Percentiles rank a stretch among this genome's conserved stretches.
phyloP scores from a whole-genome alignment of 2,797 vertebrate genomes.

The Phrynocephalus forsythii region DNA sequence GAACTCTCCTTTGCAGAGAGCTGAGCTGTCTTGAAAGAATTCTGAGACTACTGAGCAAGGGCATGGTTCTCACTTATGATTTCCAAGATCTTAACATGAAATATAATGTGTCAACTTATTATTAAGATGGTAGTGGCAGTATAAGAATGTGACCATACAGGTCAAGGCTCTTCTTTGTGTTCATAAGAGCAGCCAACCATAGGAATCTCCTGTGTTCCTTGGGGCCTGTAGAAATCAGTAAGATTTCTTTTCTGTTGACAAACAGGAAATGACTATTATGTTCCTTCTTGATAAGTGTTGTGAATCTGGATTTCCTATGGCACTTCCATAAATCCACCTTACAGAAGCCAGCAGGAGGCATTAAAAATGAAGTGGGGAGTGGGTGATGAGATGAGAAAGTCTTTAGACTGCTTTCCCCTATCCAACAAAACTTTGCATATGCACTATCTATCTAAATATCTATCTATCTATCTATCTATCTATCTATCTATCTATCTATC shows the following conservation, averaged over 20 bases:
- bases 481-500: no score
- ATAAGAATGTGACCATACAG: background rate
- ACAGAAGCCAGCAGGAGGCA: no score
- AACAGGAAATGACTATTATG: background rate
- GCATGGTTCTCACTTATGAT: slow-evolving; percentile 65
- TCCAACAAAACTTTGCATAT: no score
- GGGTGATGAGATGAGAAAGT: no score
- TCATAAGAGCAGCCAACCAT: slow-evolving; percentile 37
- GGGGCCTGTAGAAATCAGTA: slow-evolving; percentile 15
- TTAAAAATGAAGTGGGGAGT: no score
- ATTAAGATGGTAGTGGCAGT: slow-evolving; percentile 56
- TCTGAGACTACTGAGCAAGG: slow-evolving; percentile 63
- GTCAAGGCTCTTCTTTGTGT: slow-evolving; percentile 45
- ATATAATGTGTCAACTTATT: slow-evolving; percentile 54
- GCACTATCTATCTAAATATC: no score
- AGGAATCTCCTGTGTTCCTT: slow-evolving; percentile 16
- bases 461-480: no score
- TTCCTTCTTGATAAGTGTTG: background rate
- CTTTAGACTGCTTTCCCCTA: no score
- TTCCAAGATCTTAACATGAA: slow-evolving; percentile 43
- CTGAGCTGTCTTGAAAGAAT: slow-evolving; percentile 75
- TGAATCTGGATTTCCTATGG: no score
- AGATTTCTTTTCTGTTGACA: background rate
- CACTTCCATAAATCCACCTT: no score
- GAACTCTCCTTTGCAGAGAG: slow-evolving; percentile 69